A percentile compares a stretch with the other conserved stretches of the same genome.
phyloP scores from a whole-genome alignment of 2,113 vertebrate genomes.

The Australoheros scitulus region DNA sequence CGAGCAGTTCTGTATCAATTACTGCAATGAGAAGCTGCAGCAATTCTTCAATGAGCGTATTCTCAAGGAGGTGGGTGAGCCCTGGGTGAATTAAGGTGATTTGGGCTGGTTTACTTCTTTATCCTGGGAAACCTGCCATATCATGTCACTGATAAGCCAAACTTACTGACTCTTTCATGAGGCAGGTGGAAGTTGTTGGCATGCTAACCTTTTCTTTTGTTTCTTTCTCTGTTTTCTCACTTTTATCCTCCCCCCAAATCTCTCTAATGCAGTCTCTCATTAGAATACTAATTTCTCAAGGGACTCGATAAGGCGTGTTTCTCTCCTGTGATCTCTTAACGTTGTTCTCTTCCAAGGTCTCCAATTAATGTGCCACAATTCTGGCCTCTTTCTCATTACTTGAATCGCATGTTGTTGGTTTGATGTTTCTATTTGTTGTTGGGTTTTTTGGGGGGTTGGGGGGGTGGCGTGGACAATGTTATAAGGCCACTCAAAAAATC shows the following conservation, averaged over 20 bases:
- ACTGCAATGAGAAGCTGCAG: slow-evolving; percentile 99
- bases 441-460: neutral
- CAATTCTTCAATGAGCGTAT: slow-evolving; percentile 99
- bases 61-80: slow-evolving; percentile 92
- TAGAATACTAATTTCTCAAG: slow-evolving; percentile 70
- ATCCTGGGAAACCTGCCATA: slow-evolving; percentile 32
- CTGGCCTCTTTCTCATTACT: slow-evolving; percentile 26
- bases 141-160: slow-evolving; percentile 25
- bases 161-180: slow-evolving; percentile 15
- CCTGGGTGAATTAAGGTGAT: slow-evolving; percentile 15
- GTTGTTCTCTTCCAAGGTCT: slow-evolving; percentile 58
- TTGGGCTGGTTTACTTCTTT: slow-evolving; percentile 14
- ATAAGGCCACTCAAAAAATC: neutral
- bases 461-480: neutral
- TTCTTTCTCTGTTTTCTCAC: slow-evolving; percentile 4
- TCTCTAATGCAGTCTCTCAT: slow-evolving; percentile 44
- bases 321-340: slow-evolving; percentile 60
- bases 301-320: slow-evolving; percentile 47
- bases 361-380: slow-evolving; percentile 43
- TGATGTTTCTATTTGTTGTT: slow-evolving; percentile 14
- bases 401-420: slow-evolving; percentile 6
- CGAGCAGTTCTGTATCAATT: slow-evolving; percentile 99
- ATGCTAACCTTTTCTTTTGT: slow-evolving; percentile 1
- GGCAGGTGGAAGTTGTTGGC: neutral
- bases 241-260: slow-evolving; percentile 6